These are phyloP conservation scores for Crematogaster levior DNA, from an alignment of 2,888 invertebrate genomes.

Conservation along the genomic window DNA sequence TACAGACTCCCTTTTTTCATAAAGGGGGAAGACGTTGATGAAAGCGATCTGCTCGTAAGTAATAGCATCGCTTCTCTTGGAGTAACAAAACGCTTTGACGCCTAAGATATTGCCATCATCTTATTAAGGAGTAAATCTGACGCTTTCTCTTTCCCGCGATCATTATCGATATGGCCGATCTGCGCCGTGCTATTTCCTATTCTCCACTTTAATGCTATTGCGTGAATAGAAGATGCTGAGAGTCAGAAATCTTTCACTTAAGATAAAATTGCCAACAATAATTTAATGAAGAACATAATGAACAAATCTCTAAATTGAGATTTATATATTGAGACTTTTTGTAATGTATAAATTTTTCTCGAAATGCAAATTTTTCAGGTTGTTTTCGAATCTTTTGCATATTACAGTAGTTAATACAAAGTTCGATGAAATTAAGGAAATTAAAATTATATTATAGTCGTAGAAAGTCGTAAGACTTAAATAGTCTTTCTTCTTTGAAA, in stretches of 20 bases:
- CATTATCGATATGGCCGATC: conserved; percentile 58
- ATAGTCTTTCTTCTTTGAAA: conserved; percentile 5
- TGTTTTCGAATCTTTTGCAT: background rate
- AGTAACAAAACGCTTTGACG: conserved; percentile 66
- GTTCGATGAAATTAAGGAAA: background rate
- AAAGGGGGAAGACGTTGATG: conserved; percentile 63
- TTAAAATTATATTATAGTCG: conserved; percentile 1
- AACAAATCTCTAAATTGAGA: background rate
- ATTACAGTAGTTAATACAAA: background rate
- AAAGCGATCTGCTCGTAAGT: conserved; percentile 57
- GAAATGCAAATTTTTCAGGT: background rate
- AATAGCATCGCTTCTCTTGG: conserved; percentile 62
- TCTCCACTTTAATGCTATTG: background rate
- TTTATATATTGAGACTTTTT: background rate
- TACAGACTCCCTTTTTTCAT: conserved; percentile 11
- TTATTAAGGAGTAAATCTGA: conserved; percentile 70
- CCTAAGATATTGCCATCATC: conserved; percentile 66
- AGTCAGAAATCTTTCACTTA: background rate
- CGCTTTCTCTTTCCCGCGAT: conserved; percentile 47
- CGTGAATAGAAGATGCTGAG: background rate
- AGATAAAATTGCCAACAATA: background rate
- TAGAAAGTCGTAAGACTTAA: background rate
- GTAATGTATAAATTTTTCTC: background rate
- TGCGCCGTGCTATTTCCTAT: conserved; percentile 38
- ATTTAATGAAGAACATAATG: background rate